Base-by-base conservation (phyloP, 2,113 vertebrate genomes). In the Taurulus bubalis region DNA sequence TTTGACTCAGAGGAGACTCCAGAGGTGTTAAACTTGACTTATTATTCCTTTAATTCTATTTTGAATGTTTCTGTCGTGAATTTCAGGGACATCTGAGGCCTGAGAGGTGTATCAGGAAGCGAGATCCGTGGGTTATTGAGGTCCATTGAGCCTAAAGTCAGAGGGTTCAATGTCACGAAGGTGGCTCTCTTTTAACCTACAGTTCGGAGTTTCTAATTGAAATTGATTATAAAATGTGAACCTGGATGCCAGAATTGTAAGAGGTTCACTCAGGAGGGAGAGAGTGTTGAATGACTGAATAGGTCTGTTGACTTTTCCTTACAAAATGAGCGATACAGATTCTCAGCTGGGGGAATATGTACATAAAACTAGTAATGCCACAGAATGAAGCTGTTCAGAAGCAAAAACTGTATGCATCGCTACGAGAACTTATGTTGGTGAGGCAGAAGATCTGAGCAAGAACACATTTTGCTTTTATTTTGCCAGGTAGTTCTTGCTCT, bases 41-140 rank as follows among this genome's bases (percentile, higher is more conserved):
- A 80, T 58, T 51, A 75, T 47, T 65, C 6, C 1, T 74, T 77
- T 83, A 7, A 24, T 40, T 10, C 1, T 40, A n/a, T 79, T 75
- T 51, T 15, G 49, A 59, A 56, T 49, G 47, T 73, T 64, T 18
- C 30, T 24, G 2, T 1, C 18, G 15, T 32, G 49, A 42, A 65
- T 36, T 20, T 30, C 18, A n/a, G 14, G 10, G 36, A 71, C 26
- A 63, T 56, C 66, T 16, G 8, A 67, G 18, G 32, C 1, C 24
- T 1, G 26, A 30, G 14, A 28, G 26, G 26, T 28, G 14, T 8
- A 30, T 30, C 26, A 3, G 14, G 56, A 30, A 59, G 56, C 10
- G 6, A 59, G 14, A 58, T 30, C 6, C 5, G 6, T 15, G 26
- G 26, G 26, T 8, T 56, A 56, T 12, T 11, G n/a, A 56, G 53